Evolutionary conservation across 2,888 invertebrate species (phyloP), one percentile per base, ranked within the genome.

Genomic region (Lithophane ornitopus): DNA sequence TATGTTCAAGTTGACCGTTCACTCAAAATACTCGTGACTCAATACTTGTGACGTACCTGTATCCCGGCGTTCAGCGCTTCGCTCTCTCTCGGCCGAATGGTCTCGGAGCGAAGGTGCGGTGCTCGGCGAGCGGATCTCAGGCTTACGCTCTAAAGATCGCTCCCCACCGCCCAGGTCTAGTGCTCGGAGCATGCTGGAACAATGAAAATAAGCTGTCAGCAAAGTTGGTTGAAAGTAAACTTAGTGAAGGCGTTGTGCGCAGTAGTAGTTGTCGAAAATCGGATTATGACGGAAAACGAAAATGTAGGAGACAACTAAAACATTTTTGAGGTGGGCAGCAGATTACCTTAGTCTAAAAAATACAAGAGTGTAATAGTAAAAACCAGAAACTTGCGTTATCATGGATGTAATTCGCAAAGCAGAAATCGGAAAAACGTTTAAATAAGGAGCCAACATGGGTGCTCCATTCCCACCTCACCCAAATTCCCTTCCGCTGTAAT

Each of bases 121-220:
- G 81, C 91, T 90, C 54, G 96, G 96, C 28, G 96, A 95, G 85
- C 97, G 97, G 63, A 97, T 93, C 63, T 97, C 97, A 34, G 94
- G 92, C 85, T 96, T 97, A 71, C 94, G 96, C 91, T 94, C 93
- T 72, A 90, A 85, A 54, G 90, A 88, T 44, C 91, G 86, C 74
- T 93, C 94, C 89, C 96, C 94, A 75, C 93, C 93, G 76, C 94
- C 93, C 65, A 95, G 97, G 93, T 99, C 98, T 89, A 98, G 97
- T 70, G 98, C 98, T 92, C 98, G 97, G 90, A 98, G 97, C 92
- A 98, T 97, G 94, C 98, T 98, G 97, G 3, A 97, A 94, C 93
- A 94, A 94, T 68, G 16, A 78, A 71, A 81, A 78, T 22, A 9
- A 66, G 16, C n/a, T 28, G 14, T 75, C 62, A 77, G 8, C 19